Base-by-base conservation (phyloP, 2,797 vertebrate genomes). In the Scomberomorus guttatus region DNA sequence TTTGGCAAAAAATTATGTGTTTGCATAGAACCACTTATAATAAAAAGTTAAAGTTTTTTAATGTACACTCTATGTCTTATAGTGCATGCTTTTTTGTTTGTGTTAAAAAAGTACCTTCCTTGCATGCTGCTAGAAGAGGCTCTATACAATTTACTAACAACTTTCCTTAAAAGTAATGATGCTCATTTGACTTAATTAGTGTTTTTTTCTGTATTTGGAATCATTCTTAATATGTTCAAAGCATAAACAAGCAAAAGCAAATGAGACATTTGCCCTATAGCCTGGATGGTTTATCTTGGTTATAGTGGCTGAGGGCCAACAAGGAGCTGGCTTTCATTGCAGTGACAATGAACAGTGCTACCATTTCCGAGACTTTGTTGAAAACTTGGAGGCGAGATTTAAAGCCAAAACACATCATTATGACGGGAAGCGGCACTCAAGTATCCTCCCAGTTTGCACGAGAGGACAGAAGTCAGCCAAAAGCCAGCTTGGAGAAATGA, bases 341-440 rank as follows among this genome's bases (percentile, higher is more conserved):
- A 12, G 24, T 81, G 87, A 93, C 82, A 69, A 67, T 75, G 74
- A 88, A 54, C 87, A 91, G 86, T 3, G 68, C 77, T 63, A 62
- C 62, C 8, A 12, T 62, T 80, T 85, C 81, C 39, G n/a, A 67
- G 55, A 83, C 80, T 69, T 58, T 77, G 81, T 72, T 76, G 77
- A 83, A 83, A 86, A 78, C 72, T 58, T 0, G 48, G 61, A 77
- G 72, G 42, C 1, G 37, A 27, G 69, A 76, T 83, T 84, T 80
- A 52, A 72, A 82, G 67, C 61, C 72, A 66, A 66, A 74, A 70
- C 64, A 77, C 60, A 52, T 42, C 4, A 7, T 57, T 14, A 15
- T 85, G 79, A 80, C 5, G 65, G 76, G 80, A 89, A 89, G 55
- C 12, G 7, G 14, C 4, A 37, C 56, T 63, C 14, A 3, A 72